Base-by-base conservation (phyloP, 1,140 invertebrate species). In the Semibalanus balanoides region DNA sequence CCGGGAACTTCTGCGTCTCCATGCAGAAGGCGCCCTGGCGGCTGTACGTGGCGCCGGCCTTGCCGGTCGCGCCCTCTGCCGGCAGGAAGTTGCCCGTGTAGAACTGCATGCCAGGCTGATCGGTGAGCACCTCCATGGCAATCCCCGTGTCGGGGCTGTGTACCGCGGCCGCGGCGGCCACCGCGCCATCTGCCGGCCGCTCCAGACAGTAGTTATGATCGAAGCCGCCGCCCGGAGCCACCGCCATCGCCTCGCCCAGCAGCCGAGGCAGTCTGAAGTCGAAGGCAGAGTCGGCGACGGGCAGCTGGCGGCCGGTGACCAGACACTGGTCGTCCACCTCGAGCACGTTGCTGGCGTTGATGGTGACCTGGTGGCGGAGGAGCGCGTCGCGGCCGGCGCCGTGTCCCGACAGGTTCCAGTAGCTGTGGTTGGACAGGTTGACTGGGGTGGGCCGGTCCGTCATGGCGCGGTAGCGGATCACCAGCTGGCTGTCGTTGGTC, bases 1-100 rank as follows among this genome's bases (percentile, higher is more conserved):
- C 91, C 0, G 95, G 95, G 86, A 90, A 97, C 81, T 92, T 93
- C 84, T 97, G 95, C 0, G 95, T 94, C 84, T 97, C 94, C 51
- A 97, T 84, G 81, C 93, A 96, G 78, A 97, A 90, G 0, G 90
- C 92, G 0, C 89, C 90, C 79, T 96, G 93, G 78, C 89, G 89
- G 25, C 87, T 86, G 81, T 96, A 97, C 0, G 82, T 81, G 0
- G 84, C 84, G 22, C 88, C 89, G 0, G 84, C 83, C 85, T 96
- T 95, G 5, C 94, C 94, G 74, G 80, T 79, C 9, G 78, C 76
- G n/a, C 81, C 79, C 81, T 81, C 80, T 40, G 84, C 83, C 0
- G 91, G 91, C 1, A 97, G 83, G 81, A 86, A 91, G 82, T 95
- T 92, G 0, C 87, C 84, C 0, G 95, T 96, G 81, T 97, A 97